These are phyloP conservation scores for Phyllotis vaccarum DNA, from an alignment of 2,797 vertebrate genomes.

Conservation along the genomic window DNA sequence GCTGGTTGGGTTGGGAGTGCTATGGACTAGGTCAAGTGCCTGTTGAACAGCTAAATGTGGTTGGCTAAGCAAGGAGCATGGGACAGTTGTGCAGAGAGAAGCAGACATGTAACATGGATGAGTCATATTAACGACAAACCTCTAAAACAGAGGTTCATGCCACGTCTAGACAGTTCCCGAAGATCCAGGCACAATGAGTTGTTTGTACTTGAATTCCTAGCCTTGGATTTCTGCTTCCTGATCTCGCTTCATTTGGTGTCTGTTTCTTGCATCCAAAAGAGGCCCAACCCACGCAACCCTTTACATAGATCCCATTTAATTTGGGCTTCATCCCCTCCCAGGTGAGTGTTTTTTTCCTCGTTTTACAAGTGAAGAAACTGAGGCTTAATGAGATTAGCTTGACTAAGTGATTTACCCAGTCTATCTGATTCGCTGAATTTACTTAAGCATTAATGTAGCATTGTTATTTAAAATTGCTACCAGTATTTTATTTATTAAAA, in stretches of 20 bases:
- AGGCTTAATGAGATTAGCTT: slow-evolving; percentile 61
- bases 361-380: slow-evolving; percentile 68
- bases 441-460: slow-evolving; percentile 37
- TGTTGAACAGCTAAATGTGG: slow-evolving; percentile 7
- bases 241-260: slow-evolving; percentile 52
- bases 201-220: slow-evolving; percentile 33
- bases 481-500: slow-evolving; percentile 39
- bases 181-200: slow-evolving; percentile 54
- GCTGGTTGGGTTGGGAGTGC: slow-evolving; percentile 21
- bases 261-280: slow-evolving; percentile 56
- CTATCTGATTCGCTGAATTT: slow-evolving; percentile 22
- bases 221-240: slow-evolving; percentile 48
- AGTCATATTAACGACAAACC: slow-evolving; percentile 21
- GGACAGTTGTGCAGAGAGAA: slow-evolving; percentile 60
- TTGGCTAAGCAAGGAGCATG: slow-evolving; percentile 53
- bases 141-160: slow-evolving; percentile 53
- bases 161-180: slow-evolving; percentile 50
- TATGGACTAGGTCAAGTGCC: slow-evolving; percentile 53
- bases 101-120: slow-evolving; percentile 38
- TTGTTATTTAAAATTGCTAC: slow-evolving; percentile 45
- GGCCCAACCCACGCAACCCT: slow-evolving; percentile 49
- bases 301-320: slow-evolving; percentile 65
- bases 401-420: slow-evolving; percentile 39
- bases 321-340: slow-evolving; percentile 46
- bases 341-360: slow-evolving; percentile 63